Evolutionary conservation across 2,797 vertebrate species (phyloP).

Genomic region (Neoniphon sammara): DNA sequence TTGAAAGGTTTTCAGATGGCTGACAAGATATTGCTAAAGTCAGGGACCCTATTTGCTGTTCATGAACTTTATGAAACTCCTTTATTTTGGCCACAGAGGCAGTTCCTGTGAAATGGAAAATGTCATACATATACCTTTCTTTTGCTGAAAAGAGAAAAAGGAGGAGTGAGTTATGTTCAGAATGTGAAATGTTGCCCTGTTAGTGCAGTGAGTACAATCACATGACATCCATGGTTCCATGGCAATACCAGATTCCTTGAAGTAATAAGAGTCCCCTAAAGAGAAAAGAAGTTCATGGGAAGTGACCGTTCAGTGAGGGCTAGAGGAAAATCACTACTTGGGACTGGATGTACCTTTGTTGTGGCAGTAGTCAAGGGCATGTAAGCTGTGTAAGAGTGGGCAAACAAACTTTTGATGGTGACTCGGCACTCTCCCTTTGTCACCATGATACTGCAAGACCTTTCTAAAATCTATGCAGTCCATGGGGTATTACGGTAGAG

Average conservation of each 20-base stretch:
- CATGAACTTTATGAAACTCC: neutral
- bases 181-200: conserved; percentile 32
- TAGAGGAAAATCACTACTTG: neutral
- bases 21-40: conserved; percentile 4
- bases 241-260: conserved; percentile 6
- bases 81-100: neutral
- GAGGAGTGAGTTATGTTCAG: neutral
- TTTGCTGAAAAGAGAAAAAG: neutral
- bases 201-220: conserved; percentile 5
- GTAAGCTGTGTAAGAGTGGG: neutral
- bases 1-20: conserved; percentile 11
- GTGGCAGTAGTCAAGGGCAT: conserved; percentile 4
- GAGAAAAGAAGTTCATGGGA: neutral
- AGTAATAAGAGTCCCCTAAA: conserved; percentile 10
- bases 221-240: conserved; percentile 2
- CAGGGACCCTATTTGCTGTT: neutral
- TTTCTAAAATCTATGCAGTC: neutral
- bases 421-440: neutral
- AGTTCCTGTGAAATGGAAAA: neutral
- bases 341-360: neutral
- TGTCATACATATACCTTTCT: neutral
- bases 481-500: neutral
- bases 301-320: neutral
- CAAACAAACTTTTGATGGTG: too few relatives aligned
- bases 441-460: neutral